Conservation (phyloP, 1,140 invertebrate species). For the Drosophila micromelanica region DNA sequence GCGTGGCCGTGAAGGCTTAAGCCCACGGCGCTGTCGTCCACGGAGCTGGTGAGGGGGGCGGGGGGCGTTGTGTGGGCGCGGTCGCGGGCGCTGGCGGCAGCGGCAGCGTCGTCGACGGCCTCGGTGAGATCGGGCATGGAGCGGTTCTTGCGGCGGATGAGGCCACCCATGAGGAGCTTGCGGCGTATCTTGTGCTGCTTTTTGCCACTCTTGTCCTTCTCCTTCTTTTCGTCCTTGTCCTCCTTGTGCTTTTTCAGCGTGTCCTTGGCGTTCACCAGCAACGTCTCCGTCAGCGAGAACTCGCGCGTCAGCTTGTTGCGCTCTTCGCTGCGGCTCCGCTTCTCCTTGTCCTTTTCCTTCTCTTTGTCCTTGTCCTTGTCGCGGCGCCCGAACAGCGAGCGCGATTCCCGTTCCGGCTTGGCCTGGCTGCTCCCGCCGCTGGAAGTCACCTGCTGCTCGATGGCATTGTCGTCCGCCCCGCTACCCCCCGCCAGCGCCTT, state of each 20-base stretch:
- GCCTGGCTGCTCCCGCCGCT: constrained; percentile 4
- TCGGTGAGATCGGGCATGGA: constrained; percentile 96
- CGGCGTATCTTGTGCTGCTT: constrained; percentile 96
- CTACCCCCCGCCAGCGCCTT: constrained; percentile 86
- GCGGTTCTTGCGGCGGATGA: constrained; percentile 94
- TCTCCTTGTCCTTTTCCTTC: constrained; percentile 89
- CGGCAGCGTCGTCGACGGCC: constrained; percentile 85
- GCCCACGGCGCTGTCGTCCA: constrained; percentile 90
- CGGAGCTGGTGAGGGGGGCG: constrained; percentile 86
- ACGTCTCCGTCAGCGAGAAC: constrained; percentile 87
- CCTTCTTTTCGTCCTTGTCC: constrained; percentile 87
- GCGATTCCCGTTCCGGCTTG: constrained; percentile 86
- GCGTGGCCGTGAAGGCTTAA: constrained; percentile 84
- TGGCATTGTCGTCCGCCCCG: constrained; percentile 86
- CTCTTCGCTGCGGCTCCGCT: constrained; percentile 92
- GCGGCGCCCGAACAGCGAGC: constrained; percentile 87
- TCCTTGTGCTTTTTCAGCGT: constrained; percentile 88
- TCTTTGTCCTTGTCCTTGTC: constrained; percentile 58
- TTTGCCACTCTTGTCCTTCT: constrained; percentile 91
- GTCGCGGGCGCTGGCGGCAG: constrained; percentile 56
- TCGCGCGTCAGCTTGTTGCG: constrained; percentile 90
- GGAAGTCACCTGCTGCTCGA: constrained; percentile 49
- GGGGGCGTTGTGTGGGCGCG: constrained; percentile 84
- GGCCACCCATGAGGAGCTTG: constrained; percentile 94
- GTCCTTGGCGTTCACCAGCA: constrained; percentile 85